phyloP scores from a whole-genome alignment of 2,113 vertebrate genomes.

The Cichladusa arquata region DNA sequence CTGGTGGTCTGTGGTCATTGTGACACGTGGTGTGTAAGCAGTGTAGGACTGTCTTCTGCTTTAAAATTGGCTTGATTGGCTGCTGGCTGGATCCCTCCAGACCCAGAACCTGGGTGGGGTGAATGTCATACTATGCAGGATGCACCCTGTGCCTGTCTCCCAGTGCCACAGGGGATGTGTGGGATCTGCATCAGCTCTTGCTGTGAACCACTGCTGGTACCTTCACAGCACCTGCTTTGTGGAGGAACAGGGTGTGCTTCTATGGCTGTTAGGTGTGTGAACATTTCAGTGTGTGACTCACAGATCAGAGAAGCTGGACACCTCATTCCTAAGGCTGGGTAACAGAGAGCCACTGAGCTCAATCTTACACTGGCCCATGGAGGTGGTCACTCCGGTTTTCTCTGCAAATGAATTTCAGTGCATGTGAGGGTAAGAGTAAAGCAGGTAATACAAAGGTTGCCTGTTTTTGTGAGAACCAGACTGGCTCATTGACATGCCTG shows the following conservation, averaged over 20 bases:
- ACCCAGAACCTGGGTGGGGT: too few species aligned
- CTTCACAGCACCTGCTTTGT: not conserved
- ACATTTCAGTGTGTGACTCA: not conserved
- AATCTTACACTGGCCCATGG: accelerated
- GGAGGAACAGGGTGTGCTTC: not conserved
- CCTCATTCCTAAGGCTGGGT: accelerated
- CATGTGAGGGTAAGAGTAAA: not conserved
- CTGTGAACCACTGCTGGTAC: not conserved
- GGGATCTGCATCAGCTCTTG: not conserved
- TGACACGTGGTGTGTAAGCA: accelerated
- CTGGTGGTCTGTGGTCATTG: not conserved
- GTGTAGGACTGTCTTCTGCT: not conserved
- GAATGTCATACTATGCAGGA: accelerated
- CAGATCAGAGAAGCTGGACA: not conserved
- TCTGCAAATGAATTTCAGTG: not conserved
- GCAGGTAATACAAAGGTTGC: not conserved
- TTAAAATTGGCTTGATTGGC: not conserved
- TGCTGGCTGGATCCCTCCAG: not conserved
- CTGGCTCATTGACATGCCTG: not conserved
- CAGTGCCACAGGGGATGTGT: accelerated
- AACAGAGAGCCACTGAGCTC: not conserved
- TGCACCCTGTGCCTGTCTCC: too few species aligned
- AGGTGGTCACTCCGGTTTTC: accelerated
- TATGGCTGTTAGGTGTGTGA: accelerated
- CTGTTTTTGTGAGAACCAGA: not conserved